A percentile compares a stretch with the other conserved stretches of the same genome.
Conservation (phyloP, 2,888 invertebrate species). For the Ophonus ardosiacus region DNA sequence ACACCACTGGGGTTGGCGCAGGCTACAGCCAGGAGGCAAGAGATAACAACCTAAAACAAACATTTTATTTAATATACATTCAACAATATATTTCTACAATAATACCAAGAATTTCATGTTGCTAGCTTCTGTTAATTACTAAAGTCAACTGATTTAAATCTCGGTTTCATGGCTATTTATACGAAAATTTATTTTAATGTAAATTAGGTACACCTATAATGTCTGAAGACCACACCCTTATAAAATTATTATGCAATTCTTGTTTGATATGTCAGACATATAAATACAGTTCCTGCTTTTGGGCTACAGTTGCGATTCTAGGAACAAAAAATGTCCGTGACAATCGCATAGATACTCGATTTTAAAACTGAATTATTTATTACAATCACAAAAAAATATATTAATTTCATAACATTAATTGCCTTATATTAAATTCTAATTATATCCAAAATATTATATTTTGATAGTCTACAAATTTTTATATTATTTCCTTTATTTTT, state of each 20-base stretch:
- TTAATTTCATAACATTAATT: background rate
- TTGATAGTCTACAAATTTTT: background rate
- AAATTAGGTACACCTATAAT: constrained; percentile 41
- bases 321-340: constrained; percentile 57
- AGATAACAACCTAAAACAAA: constrained; percentile 77
- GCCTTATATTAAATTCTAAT: background rate
- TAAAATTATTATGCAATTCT: constrained; percentile 18
- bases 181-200: constrained; percentile 36
- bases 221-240: constrained; percentile 38
- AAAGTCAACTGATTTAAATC: constrained; percentile 66
- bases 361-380: constrained; percentile 26
- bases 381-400: constrained; percentile 1
- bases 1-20: constrained; percentile 69
- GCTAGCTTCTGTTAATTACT: constrained; percentile 65
- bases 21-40: constrained; percentile 75
- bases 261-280: constrained; percentile 45
- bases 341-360: background rate
- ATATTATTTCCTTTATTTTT: background rate
- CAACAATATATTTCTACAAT: constrained; percentile 42
- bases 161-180: constrained; percentile 45
- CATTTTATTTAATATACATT: background rate
- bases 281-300: constrained; percentile 59
- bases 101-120: constrained; percentile 73
- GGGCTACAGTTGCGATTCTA: constrained; percentile 23
- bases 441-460: background rate